These are phyloP conservation scores for Latrodectus geometricus DNA, from an alignment of 1,140 invertebrate species.

Conservation along the genomic window DNA sequence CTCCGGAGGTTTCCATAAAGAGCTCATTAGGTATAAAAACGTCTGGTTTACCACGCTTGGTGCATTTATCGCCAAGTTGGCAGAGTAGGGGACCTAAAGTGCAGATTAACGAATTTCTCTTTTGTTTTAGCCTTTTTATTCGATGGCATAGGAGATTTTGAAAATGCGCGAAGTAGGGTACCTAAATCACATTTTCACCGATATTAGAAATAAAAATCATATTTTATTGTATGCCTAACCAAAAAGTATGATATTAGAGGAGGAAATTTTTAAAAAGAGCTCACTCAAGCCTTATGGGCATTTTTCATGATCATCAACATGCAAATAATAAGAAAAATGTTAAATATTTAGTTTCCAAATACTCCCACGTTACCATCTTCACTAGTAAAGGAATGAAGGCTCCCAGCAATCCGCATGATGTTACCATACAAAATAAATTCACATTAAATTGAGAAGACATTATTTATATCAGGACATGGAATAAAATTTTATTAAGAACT, in stretches of 20 bases:
- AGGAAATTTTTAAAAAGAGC: background rate
- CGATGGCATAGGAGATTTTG: too few relatives aligned
- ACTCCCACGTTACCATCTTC: conserved; percentile 61
- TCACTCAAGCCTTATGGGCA: background rate
- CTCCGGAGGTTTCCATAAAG: too few relatives aligned
- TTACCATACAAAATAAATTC: conserved; percentile 61
- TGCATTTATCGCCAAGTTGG: too few relatives aligned
- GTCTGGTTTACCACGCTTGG: too few relatives aligned
- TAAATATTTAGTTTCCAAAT: background rate
- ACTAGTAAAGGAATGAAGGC: conserved; percentile 62
- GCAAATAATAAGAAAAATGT: background rate
- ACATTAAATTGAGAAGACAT: conserved; percentile 3
- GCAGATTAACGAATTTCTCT: too few relatives aligned
- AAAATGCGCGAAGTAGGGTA: too few relatives aligned
- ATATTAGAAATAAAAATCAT: too few relatives aligned
- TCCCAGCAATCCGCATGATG: conserved; percentile 40
- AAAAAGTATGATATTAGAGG: too few relatives aligned
- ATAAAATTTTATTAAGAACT: background rate
- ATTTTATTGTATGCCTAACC: background rate
- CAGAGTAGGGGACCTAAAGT: too few relatives aligned
- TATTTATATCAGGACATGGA: background rate
- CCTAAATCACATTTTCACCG: too few relatives aligned
- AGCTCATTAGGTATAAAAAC: too few relatives aligned
- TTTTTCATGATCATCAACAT: background rate
- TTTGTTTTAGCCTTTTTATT: too few relatives aligned